A percentile compares a stretch with the other conserved stretches of the same genome.
phyloP scores from a whole-genome alignment of 2,113 vertebrate species.

The Vulpes ferrilata region DNA sequence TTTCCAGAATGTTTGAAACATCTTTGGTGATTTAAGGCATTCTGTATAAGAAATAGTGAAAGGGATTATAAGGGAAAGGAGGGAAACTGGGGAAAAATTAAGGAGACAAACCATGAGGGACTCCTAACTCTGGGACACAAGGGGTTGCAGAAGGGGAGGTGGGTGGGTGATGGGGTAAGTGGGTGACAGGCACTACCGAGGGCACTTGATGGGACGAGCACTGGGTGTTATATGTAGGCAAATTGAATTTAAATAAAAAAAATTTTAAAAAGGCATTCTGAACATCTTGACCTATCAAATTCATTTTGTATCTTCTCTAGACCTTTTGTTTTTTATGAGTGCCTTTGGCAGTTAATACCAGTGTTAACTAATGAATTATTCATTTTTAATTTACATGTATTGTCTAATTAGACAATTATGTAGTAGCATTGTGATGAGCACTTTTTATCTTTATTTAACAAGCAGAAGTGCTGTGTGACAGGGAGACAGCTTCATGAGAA shows the following conservation, averaged over 20 bases:
- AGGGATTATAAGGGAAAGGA: no score
- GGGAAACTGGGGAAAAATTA: no score
- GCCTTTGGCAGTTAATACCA: conserved; percentile 18
- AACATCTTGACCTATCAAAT: not conserved
- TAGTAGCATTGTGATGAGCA: not conserved
- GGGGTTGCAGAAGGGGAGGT: no score
- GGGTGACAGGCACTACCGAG: no score
- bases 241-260: no score
- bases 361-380: conserved; percentile 29
- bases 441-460: not conserved
- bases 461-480: not conserved
- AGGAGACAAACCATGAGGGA: no score
- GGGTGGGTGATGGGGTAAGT: no score
- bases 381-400: conserved; percentile 9
- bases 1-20: not conserved
- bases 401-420: not conserved
- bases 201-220: no score
- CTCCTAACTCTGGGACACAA: no score
- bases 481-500: not conserved
- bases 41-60: not conserved
- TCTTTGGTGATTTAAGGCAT: not conserved
- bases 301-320: not conserved
- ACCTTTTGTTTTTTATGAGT: not conserved
- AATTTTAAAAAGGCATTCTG: not conserved
- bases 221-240: no score